Percentiles rank a stretch among this genome's conserved stretches.
Evolutionary conservation across 1,140 invertebrate genomes (phyloP).

Genomic region (Scaptomyza hsui): DNA sequence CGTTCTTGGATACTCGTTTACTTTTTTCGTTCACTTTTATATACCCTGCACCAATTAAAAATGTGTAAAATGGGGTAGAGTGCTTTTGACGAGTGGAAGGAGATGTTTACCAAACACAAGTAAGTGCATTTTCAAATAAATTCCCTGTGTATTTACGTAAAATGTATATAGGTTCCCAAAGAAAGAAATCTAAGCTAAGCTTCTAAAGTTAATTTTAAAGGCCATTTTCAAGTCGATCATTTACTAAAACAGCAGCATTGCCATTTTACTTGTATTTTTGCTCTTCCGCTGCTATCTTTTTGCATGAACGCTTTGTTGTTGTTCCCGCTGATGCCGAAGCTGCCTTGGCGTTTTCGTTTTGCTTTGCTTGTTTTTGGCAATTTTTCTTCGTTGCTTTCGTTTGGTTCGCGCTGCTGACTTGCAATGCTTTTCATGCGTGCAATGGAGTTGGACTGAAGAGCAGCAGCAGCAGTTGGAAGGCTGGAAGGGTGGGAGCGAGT

Average conservation of each 20-base stretch:
- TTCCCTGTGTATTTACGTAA: too few species aligned
- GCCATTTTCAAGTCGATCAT: neutral
- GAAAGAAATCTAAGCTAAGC: too few species aligned
- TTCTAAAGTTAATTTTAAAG: too few species aligned
- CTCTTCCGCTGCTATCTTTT: conserved; percentile 59
- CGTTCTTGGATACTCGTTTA: conserved; percentile 3
- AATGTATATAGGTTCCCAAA: too few species aligned
- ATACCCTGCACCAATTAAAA: neutral
- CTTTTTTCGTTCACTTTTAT: conserved; percentile 18
- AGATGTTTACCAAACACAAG: neutral
- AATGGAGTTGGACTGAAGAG: conserved; percentile 28
- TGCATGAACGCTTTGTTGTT: conserved; percentile 41
- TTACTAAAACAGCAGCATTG: neutral
- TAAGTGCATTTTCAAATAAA: too few species aligned
- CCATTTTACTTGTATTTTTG: conserved; percentile 13
- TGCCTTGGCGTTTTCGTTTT: conserved; percentile 46
- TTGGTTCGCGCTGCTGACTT: conserved; percentile 67
- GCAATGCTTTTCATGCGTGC: conserved; percentile 76
- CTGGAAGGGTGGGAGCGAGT: neutral
- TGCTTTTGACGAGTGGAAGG: neutral
- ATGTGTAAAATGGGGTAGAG: neutral
- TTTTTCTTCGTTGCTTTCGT: conserved; percentile 69
- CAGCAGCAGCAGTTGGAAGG: too few species aligned
- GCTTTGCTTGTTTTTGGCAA: conserved; percentile 61
- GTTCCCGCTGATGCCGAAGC: conserved; percentile 28